Conservation (phyloP, 2,888 invertebrate genomes). For the Pseudolycoriella hygida region DNA sequence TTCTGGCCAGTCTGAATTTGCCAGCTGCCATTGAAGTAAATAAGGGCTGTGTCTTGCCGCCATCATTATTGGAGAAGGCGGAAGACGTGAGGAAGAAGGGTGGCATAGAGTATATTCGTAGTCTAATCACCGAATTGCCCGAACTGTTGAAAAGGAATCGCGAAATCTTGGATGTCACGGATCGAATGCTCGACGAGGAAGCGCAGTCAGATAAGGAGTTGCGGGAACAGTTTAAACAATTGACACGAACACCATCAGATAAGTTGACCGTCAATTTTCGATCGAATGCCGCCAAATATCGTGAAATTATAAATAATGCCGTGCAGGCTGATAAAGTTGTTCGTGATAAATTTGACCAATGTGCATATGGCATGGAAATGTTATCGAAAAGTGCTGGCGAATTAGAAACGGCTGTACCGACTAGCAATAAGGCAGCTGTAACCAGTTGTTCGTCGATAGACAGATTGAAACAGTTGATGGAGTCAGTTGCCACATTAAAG, state of each 20-base stretch:
- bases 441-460: conserved; percentile 41
- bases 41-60: conserved; percentile 59
- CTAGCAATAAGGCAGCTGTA: conserved; percentile 32
- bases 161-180: conserved; percentile 86
- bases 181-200: conserved; percentile 77
- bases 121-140: conserved; percentile 71
- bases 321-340: conserved; percentile 67
- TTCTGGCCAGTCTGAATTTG: conserved; percentile 82
- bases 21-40: conserved; percentile 90
- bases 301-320: conserved; percentile 83
- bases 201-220: conserved; percentile 76
- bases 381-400: conserved; percentile 57
- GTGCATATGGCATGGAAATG: conserved; percentile 60
- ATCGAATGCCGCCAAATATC: conserved; percentile 80
- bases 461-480: conserved; percentile 59
- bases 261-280: conserved; percentile 79
- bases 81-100: conserved; percentile 56
- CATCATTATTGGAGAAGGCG: conserved; percentile 75
- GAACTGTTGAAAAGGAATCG: conserved; percentile 78
- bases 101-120: conserved; percentile 52
- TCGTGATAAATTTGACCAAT: conserved; percentile 65
- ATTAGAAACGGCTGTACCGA: conserved; percentile 52
- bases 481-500: conserved; percentile 67
- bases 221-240: conserved; percentile 77
- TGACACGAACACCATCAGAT: conserved; percentile 78